These are phyloP conservation scores for Oxyruncus cristatus DNA, from an alignment of 2,113 vertebrate species.

Conservation along the genomic window DNA sequence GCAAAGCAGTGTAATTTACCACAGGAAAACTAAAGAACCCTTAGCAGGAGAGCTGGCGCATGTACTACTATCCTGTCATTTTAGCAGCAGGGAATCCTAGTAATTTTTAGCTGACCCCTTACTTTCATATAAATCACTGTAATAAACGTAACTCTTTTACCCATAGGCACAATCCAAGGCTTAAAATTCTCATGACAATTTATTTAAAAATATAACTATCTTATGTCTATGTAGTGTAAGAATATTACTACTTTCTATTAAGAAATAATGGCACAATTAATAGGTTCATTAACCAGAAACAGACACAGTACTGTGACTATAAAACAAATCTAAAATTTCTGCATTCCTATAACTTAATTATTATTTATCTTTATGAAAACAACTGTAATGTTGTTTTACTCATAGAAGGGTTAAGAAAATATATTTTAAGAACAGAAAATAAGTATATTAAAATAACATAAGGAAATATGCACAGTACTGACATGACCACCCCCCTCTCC, in stretches of 20 bases:
- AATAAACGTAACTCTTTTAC: constrained; percentile 74
- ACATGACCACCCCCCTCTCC: neutral
- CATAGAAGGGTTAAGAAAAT: neutral
- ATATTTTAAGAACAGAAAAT: neutral
- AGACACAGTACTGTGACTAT: neutral
- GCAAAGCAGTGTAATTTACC: constrained; percentile 69
- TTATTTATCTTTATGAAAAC: neutral
- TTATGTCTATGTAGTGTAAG: constrained; percentile 15
- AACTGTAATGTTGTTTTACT: neutral
- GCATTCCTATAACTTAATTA: neutral
- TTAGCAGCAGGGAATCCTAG: constrained; percentile 77
- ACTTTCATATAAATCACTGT: constrained; percentile 82
- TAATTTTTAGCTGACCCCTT: constrained; percentile 76
- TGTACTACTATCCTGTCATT: constrained; percentile 75
- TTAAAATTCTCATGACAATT: constrained; percentile 60
- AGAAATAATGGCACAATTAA: constrained; percentile 41
- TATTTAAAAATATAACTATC: constrained; percentile 38
- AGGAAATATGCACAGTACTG: neutral
- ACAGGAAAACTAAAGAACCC: constrained; percentile 68
- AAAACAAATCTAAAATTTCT: neutral
- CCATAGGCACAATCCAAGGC: constrained; percentile 38
- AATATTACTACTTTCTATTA: constrained; percentile 37
- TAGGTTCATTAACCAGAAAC: constrained; percentile 14
- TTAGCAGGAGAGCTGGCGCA: constrained; percentile 73
- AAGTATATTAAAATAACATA: neutral